Evolutionary conservation across 1,140 invertebrate species (phyloP), one percentile per base, ranked within the genome.

Genomic region (Schlechtendalia chinensis): DNA sequence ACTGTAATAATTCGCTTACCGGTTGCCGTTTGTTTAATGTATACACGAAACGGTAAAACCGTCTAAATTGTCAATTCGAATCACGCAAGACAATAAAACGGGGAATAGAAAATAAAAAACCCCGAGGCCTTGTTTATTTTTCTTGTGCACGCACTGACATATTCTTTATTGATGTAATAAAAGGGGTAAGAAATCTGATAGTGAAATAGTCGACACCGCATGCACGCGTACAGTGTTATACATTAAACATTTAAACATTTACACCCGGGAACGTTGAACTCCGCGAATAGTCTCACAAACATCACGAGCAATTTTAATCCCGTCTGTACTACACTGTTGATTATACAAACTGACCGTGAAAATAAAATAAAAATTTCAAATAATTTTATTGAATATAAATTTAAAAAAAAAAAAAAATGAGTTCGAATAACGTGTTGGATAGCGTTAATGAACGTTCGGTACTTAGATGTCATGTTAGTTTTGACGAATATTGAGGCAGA

Each of bases 51-150:
- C n/a, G 39, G 39, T 69, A 69, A 24, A 65, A 17, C 24, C 22
- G 45, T 69, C 67, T 50, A 69, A 69, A 50, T 69, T 69, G 67
- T 69, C 67, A 69, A 69, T 27, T 69, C 67, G 22, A 50, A 69
- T 69, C 67, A 69, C 67, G 67, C 67, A 69, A 69, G 39, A 69
- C n/a, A 50, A 8, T 39, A 19, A 50, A 69, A 69, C n/a, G 27
- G 17, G 16, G 2, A 69, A 47, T 22, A 50, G 24, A 69, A 32
- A 19, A 32, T 24, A n/a, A n/a, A n/a, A n/a, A n/a, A n/a, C n/a
- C n/a, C 22, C 22, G 1, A 47, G 22, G 22, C 67, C 45, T 69
- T 17, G 39, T 47, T 69, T 69, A 69, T 69, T 24, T 69, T 50
- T 17, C 29, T 50, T 8, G 22, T 50, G 45, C 67, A 69, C 67